phyloP scores from a whole-genome alignment of 2,113 vertebrate species.

The Paradoxurus hermaphroditus region DNA sequence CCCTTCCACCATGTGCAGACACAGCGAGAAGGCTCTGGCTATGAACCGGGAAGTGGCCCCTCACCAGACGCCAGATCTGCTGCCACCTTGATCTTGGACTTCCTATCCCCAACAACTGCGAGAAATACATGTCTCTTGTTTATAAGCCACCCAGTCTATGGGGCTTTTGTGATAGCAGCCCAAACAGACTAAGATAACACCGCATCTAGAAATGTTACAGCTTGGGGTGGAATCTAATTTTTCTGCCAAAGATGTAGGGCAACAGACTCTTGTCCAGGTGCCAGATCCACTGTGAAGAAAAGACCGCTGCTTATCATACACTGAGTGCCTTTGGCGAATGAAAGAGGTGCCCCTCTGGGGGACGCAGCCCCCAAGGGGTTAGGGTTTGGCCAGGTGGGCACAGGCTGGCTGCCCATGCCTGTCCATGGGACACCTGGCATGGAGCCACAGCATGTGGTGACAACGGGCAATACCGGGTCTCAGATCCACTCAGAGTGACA shows the following conservation, averaged over 20 bases:
- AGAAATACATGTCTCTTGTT: neutral
- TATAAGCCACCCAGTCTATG: neutral
- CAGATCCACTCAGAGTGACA: neutral
- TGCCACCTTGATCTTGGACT: neutral
- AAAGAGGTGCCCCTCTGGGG: neutral
- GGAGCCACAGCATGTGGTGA: neutral
- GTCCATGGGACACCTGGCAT: rapidly evolving
- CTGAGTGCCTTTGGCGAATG: neutral
- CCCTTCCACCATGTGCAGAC: neutral
- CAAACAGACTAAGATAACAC: neutral
- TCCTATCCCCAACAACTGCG: neutral
- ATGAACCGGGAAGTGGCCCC: neutral
- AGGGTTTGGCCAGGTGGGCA: neutral
- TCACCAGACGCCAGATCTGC: neutral
- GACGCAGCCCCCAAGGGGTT: rapidly evolving
- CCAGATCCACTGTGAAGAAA: rapidly evolving
- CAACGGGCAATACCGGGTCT: neutral
- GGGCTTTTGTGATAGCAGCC: neutral
- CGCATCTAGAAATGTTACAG: neutral
- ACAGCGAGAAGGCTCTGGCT: neutral
- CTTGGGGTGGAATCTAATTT: neutral
- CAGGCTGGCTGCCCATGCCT: rapidly evolving
- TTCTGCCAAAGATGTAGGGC: neutral
- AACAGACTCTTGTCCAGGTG: neutral
- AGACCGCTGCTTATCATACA: rapidly evolving